Base-by-base conservation (phyloP, 2,113 vertebrate genomes). In the Probosciger aterrimus region DNA sequence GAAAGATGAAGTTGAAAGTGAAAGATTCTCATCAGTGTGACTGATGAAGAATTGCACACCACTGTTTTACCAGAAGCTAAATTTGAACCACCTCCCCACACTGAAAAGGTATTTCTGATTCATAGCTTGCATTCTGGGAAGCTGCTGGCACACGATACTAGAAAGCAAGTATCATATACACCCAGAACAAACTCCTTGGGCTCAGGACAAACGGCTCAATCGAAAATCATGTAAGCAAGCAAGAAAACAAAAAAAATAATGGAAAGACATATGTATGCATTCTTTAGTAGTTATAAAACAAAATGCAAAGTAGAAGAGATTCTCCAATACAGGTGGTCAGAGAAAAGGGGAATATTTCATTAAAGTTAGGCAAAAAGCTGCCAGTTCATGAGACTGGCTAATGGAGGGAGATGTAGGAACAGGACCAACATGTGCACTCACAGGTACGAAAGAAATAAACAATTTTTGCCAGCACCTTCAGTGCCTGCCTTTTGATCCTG, bases 121-220 rank as follows among this genome's bases (percentile, higher is more conserved):
- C 69, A 74, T 14, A 76, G 82, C 30, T 67, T 63, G 20, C 19
- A 82, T 68, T 81, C 46, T 78, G 65, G 70, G 47, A 91, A 71
- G 62, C 31, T 91, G 46, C 37, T 5, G 8, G 84, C 0, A 3
- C 52, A 44, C 0, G 0, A 82, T 35, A 63, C 47, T 52, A 79
- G 18, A 79, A 55, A 82, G 33, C 25, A 75, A 39, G 24, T 15
- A 46, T 12, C 1, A 0, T 18, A 41, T 15, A 57, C 3, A 7
- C 25, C 33, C 39, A 41, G 19, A 84, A 57, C 44, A 70, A 71
- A 81, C n/a, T 57, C 35, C 35, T 30, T 55, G 30, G 16, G 59
- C 46, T 88, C 41, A 88, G 25, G 35, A 65, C 24, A 84, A 60
- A 23, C 13, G 20, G 13, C 59, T 73, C 43, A 33, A 57, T 30